These are phyloP conservation scores for Protobothrops mucrosquamatus DNA, from an alignment of 2,113 vertebrate species.

Conservation along the genomic window DNA sequence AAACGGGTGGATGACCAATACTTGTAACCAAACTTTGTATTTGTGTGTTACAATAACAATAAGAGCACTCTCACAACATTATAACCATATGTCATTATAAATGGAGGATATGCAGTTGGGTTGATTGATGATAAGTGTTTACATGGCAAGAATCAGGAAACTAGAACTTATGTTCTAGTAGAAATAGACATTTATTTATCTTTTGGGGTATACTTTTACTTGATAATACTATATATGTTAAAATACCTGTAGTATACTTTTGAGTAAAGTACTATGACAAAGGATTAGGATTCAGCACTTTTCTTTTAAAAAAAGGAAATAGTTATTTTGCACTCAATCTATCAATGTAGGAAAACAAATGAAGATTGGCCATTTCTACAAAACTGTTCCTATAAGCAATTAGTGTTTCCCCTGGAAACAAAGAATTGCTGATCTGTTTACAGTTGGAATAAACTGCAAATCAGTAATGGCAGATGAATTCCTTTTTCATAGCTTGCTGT, in stretches of 20 bases:
- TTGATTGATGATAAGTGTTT: background rate
- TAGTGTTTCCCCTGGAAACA: background rate
- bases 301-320: background rate
- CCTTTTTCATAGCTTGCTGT: background rate
- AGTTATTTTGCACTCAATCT: background rate
- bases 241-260: background rate
- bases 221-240: background rate
- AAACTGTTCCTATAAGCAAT: background rate
- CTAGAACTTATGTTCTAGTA: background rate
- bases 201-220: background rate
- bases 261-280: background rate
- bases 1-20: background rate
- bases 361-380: background rate
- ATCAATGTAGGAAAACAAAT: background rate
- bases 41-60: background rate
- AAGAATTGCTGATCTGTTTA: background rate
- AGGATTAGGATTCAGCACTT: background rate
- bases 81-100: background rate
- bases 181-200: background rate
- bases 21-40: background rate
- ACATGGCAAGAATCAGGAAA: background rate
- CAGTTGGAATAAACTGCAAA: background rate
- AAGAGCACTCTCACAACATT: background rate
- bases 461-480: background rate
- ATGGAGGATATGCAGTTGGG: background rate